Conservation (phyloP, 2,888 invertebrate species). For the Nemurella pictetii region DNA sequence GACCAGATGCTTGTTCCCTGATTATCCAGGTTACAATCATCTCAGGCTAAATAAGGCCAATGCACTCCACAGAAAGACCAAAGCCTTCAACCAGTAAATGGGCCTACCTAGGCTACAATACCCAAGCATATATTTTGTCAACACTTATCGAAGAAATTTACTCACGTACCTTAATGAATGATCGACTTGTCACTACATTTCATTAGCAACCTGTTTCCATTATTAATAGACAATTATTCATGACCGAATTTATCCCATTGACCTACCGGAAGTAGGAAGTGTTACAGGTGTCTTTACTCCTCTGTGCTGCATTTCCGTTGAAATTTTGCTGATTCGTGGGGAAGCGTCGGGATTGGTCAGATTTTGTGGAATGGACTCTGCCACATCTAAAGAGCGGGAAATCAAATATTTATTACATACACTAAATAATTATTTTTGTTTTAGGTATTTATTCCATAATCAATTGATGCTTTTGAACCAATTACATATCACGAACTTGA, state of each 20-base stretch:
- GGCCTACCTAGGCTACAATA: neutral
- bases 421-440: too few species aligned
- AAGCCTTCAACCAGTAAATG: neutral
- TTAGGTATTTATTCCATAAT: too few species aligned
- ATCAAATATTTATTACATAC: too few species aligned
- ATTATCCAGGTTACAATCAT: slow-evolving; percentile 24
- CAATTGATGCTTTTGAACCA: too few species aligned
- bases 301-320: slow-evolving; percentile 26
- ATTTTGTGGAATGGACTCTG: neutral
- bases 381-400: neutral
- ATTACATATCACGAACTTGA: too few species aligned
- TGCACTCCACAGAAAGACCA: slow-evolving; percentile 25
- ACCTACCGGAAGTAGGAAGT: slow-evolving; percentile 44
- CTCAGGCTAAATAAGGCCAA: slow-evolving; percentile 32
- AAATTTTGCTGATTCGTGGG: slow-evolving; percentile 5
- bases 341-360: neutral
- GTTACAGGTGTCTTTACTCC: slow-evolving; percentile 37
- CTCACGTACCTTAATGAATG: neutral
- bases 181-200: slow-evolving; percentile 2
- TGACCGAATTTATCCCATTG: slow-evolving; percentile 41
- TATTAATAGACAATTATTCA: slow-evolving; percentile 29
- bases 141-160: neutral
- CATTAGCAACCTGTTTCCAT: slow-evolving; percentile 34
- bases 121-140: neutral
- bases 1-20: slow-evolving; percentile 3